Percentiles rank a stretch among this genome's conserved stretches.
Conservation (phyloP, 2,113 vertebrate genomes). For the Daubentonia madagascariensis region DNA sequence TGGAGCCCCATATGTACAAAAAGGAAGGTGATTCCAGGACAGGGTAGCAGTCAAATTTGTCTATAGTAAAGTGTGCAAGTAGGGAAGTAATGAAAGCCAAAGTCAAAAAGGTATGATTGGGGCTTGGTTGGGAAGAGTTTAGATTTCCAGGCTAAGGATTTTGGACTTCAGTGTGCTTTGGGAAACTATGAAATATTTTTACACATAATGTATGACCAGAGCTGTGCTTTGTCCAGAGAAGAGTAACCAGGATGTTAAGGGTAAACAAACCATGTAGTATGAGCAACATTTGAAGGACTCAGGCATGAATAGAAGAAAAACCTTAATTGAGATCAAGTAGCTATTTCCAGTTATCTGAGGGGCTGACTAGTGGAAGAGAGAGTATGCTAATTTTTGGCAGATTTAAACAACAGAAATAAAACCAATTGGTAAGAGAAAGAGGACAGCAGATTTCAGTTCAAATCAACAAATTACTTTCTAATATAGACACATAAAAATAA, state of each 20-base stretch:
- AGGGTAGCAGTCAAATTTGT: neutral
- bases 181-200: conserved; percentile 11
- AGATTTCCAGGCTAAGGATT: neutral
- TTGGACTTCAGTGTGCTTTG: neutral
- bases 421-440: neutral
- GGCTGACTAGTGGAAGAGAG: neutral
- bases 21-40: neutral
- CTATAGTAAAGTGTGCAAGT: neutral
- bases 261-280: neutral
- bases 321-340: neutral
- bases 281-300: neutral
- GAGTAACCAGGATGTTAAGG: neutral
- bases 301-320: neutral
- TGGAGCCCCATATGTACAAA: neutral
- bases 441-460: neutral
- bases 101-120: neutral
- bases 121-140: neutral
- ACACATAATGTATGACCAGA: neutral
- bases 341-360: neutral
- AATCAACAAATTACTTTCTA: conserved; percentile 32
- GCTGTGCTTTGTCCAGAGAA: neutral
- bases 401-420: conserved; percentile 5
- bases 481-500: neutral
- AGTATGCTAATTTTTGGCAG: neutral
- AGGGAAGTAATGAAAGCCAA: neutral